Evolutionary conservation across 2,113 vertebrate genomes (phyloP).

Genomic region (Lamprologus ornatipinnis): DNA sequence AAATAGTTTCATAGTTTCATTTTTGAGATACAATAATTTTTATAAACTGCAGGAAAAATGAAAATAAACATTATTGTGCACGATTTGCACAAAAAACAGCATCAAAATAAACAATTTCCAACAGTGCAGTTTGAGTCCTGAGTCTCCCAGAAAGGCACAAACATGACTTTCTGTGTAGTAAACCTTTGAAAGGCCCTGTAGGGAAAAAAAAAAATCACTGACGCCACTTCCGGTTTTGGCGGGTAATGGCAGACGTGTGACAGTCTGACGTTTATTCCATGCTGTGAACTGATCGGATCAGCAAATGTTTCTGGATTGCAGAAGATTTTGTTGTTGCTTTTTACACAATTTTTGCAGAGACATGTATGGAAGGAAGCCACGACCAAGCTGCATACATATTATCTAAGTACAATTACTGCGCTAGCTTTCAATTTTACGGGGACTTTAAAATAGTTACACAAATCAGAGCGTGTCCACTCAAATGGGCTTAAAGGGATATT

Average conservation of each 20-base stretch:
- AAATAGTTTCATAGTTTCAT: not conserved
- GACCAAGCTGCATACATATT: fast-evolving
- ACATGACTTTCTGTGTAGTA: not conserved
- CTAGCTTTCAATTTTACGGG: not conserved
- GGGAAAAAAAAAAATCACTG: not conserved
- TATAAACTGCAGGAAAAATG: fast-evolving
- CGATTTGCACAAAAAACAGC: fast-evolving
- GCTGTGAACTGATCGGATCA: not conserved
- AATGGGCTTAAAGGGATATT: not conserved
- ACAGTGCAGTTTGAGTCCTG: not conserved
- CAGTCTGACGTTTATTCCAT: not conserved
- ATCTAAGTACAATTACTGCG: fast-evolving
- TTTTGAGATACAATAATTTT: not conserved
- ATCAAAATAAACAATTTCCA: not conserved
- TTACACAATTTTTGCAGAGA: fast-evolving
- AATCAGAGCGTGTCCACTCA: fast-evolving
- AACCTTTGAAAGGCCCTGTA: not conserved
- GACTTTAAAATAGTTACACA: not conserved
- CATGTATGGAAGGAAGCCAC: not conserved
- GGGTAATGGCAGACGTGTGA: not conserved
- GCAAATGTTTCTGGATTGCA: not conserved
- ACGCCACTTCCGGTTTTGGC: fast-evolving
- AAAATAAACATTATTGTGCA: not conserved
- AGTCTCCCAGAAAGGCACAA: not conserved
- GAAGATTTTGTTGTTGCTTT: not conserved